phyloP scores from a whole-genome alignment of 2,113 vertebrate genomes.

The Reinhardtius hippoglossoides region DNA sequence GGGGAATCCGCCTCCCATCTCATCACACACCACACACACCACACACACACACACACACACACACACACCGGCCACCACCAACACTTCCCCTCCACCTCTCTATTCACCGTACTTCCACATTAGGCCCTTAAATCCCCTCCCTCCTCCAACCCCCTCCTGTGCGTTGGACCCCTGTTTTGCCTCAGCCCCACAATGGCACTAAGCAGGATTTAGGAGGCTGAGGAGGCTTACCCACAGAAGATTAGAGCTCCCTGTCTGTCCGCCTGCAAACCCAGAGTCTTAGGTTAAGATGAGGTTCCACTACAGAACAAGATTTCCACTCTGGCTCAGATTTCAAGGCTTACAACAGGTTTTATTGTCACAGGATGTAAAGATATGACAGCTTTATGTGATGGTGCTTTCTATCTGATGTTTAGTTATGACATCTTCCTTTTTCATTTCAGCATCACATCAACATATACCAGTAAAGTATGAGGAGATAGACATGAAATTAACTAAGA shows the following conservation, averaged over 20 bases:
- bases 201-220: constrained; percentile 79
- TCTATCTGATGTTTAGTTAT: too few relatives aligned
- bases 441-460: too few relatives aligned
- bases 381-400: too few relatives aligned
- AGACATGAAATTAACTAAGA: too few relatives aligned
- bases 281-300: constrained; percentile 69
- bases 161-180: constrained; percentile 66
- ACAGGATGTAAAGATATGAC: background rate
- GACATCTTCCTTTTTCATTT: too few relatives aligned
- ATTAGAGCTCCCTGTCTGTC: constrained; percentile 75
- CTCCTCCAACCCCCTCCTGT: constrained; percentile 41
- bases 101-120: constrained; percentile 46
- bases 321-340: background rate
- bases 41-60: constrained; percentile 12
- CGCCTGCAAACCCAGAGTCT: constrained; percentile 48
- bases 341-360: constrained; percentile 22
- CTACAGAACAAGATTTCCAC: constrained; percentile 57
- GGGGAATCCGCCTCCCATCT: constrained; percentile 51
- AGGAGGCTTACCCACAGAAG: constrained; percentile 77
- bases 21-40: constrained; percentile 16
- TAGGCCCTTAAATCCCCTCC: constrained; percentile 61
- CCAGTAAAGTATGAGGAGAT: too few relatives aligned
- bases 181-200: constrained; percentile 77
- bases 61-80: constrained; percentile 4
- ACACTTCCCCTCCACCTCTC: constrained; percentile 38